Base-by-base conservation (phyloP, 1,140 invertebrate species). In the Metopolophium dirhodum region DNA sequence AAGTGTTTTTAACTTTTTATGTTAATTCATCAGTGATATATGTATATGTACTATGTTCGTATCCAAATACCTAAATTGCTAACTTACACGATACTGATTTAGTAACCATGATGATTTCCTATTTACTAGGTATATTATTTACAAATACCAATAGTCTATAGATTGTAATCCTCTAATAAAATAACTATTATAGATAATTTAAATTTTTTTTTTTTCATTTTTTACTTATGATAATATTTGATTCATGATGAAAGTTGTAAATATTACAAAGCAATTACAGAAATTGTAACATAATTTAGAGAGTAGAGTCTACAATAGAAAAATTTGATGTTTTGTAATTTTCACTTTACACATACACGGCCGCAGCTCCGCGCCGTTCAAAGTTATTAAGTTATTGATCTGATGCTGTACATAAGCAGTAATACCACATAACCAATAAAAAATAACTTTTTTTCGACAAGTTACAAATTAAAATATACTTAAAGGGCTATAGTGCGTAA, bases 31-130 rank as follows among this genome's bases (percentile, higher is more conserved):
- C 22, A 61, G 0, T 90, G 30, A 90, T 41, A 61, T 41, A 90
- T 37, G 11, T 41, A 41, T 45, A 37, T 22, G 30, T 77, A 88
- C 47, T 85, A 35, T 30, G 47, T 54, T 51, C 47, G 30, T 61
- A 61, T 23, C 26, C 20, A 61, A 90, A 90, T 61, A 68, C 61
- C 61, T n/a, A 68, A 90, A 26, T 85, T 85, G n/a, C 22, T 11
- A 51, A 86, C 91, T 93, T 93, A 93, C 91, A 93, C 1, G 91
- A 93, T 18, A 93, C 91, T n/a, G 91, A 93, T 93, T 93, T 93
- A 57, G 91, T 93, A 37, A 93, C 91, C 91, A 93, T 93, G 23
- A 93, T 93, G 91, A 82, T 22, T 88, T 88, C 18, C 8, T 86
- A 77, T 77, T 77, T 77, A n/a, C 61, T 77, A 23, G 51, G 51